Evolutionary conservation across 2,113 vertebrate species (phyloP), one percentile per base, ranked within the genome.

Genomic region (Mastomys coucha): DNA sequence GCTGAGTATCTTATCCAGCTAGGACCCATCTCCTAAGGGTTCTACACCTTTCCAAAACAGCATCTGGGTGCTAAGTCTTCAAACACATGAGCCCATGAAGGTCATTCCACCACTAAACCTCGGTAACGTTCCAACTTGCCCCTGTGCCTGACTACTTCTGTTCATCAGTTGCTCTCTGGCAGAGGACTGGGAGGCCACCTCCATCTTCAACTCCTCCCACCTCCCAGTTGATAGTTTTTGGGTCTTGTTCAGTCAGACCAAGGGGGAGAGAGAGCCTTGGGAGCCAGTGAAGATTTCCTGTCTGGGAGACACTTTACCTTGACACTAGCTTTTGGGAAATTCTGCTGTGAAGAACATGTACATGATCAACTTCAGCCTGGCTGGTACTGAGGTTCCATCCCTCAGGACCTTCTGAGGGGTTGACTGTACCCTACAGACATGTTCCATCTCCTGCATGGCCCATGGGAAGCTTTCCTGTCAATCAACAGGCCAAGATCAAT

Each of bases 361-460:
- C n/a, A 12, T 4, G 67, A 49, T 33, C 3, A 2, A 0, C 26
- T 20, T 31, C 1, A 1, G 5, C 26, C 49, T 19, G 60, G 16
- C 36, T 49, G 45, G 20, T 17, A 8, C 78, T 2, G 1, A 33
- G 26, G 31, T 5, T 5, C 31, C 4, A 0, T 33, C 33, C 7
- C n/a, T 60, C 4, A 12, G 45, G 70, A 75, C 24, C 42, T 31
- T 22, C 12, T 36, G 39, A 26, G 36, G 7, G 49, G 5, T 42
- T 10, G 10, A 4, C 45, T n/a, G 2, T 0, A 5, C 7, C n/a
- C 31, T 28, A 53, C 26, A 31, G n/a, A 16, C 2, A 1, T n/a
- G 12, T 0, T 14, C 16, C 31, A 6, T 49, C 14, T 85, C 53
- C 36, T 36, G 8, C 0, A 4, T 11, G n/a, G 24, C 28, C 12